Percentiles rank a stretch among this genome's conserved stretches.
These are phyloP conservation scores for Hirudo medicinalis DNA, from an alignment of 1,140 invertebrate genomes.

Conservation along the genomic window DNA sequence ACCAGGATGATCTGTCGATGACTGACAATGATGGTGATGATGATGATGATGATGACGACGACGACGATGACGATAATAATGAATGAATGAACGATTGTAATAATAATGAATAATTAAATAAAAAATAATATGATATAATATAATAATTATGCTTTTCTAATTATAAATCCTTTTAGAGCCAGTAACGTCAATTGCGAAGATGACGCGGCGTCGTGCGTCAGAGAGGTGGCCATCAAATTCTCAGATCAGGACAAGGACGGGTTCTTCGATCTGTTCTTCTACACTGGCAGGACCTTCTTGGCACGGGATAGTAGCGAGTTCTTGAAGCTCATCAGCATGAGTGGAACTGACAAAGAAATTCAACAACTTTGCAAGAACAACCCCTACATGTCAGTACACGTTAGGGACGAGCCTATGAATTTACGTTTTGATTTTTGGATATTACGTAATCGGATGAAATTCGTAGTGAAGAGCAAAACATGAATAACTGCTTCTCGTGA, in stretches of 20 bases:
- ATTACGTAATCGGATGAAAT: too few relatives aligned
- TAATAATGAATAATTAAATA: not conserved
- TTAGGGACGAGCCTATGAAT: too few relatives aligned
- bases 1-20: too few relatives aligned
- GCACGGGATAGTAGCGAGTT: slow-evolving; percentile 12
- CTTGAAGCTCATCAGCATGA: slow-evolving; percentile 4
- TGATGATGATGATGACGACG: too few relatives aligned
- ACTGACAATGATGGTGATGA: too few relatives aligned
- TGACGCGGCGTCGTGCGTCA: slow-evolving; percentile 8
- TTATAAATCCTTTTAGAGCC: slow-evolving; percentile 1
- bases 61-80: too few relatives aligned
- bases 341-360: not conserved
- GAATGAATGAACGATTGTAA: too few relatives aligned
- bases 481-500: too few relatives aligned
- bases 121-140: too few relatives aligned
- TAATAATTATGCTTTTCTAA: too few relatives aligned
- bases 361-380: not conserved
- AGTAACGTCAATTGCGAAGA: slow-evolving; percentile 20
- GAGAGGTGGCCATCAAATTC: slow-evolving; percentile 21
- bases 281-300: slow-evolving; percentile 17
- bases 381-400: slow-evolving; percentile 11
- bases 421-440: too few relatives aligned
- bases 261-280: slow-evolving; percentile 17
- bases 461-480: too few relatives aligned
- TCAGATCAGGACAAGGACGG: slow-evolving; percentile 21